A percentile compares a stretch with the other conserved stretches of the same genome.
phyloP scores from a whole-genome alignment of 2,797 vertebrate species.

The Petrocephalus sullivani region DNA sequence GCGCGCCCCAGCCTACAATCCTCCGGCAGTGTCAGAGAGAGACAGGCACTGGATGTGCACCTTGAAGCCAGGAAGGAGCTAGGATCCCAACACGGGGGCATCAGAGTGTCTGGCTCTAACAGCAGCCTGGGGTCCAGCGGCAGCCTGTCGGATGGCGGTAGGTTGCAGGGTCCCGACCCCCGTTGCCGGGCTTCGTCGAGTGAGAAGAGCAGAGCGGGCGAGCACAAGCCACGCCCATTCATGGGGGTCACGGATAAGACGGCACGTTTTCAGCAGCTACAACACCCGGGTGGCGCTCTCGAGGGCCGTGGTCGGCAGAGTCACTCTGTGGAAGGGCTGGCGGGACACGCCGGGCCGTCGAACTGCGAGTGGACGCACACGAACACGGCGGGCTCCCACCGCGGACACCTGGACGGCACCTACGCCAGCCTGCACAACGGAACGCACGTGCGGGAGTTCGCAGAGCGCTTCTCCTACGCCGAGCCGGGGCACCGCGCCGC shows the following conservation, averaged over 20 bases:
- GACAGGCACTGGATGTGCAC: slow-evolving; percentile 36
- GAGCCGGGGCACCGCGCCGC: slow-evolving; percentile 56
- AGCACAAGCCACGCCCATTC: slow-evolving; percentile 85
- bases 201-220: slow-evolving; percentile 34
- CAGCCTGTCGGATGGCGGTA: slow-evolving; percentile 68
- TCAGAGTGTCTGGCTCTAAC: slow-evolving; percentile 70
- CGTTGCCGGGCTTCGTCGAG: slow-evolving; percentile 40
- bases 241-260: slow-evolving; percentile 97
- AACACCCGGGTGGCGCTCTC: slow-evolving; percentile 38
- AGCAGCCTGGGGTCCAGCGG: slow-evolving; percentile 75
- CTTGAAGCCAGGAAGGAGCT: slow-evolving; percentile 58
- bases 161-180: slow-evolving; percentile 52
- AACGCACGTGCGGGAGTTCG: slow-evolving; percentile 57
- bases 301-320: slow-evolving; percentile 65
- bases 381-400: slow-evolving; percentile 56
- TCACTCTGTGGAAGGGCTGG: slow-evolving; percentile 53
- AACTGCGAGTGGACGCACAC: slow-evolving; percentile 65
- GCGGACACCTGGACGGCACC: slow-evolving; percentile 16
- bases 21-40: slow-evolving; percentile 31
- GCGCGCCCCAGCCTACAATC: slow-evolving; percentile 24
- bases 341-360: slow-evolving; percentile 42
- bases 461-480: slow-evolving; percentile 62
- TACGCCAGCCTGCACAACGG: slow-evolving; percentile 56
- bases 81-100: slow-evolving; percentile 53
- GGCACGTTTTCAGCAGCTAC: slow-evolving; percentile 77